phyloP scores from a whole-genome alignment of 2,113 vertebrate species.

The Bubo blakistoni region DNA sequence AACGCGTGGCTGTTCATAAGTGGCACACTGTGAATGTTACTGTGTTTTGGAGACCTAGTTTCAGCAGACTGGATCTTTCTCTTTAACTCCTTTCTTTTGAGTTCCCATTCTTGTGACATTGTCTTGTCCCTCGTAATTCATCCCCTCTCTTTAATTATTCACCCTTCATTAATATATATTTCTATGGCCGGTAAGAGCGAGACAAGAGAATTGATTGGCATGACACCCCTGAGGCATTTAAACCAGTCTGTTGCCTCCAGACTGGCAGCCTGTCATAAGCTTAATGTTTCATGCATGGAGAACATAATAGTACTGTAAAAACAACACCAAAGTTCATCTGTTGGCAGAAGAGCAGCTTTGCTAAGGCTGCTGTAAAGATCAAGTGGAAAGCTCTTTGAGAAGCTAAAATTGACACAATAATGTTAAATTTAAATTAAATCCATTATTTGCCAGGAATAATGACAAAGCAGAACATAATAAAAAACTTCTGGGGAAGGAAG shows the following conservation, averaged over 20 bases:
- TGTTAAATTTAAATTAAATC: background rate
- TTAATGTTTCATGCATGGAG: conserved; percentile 1
- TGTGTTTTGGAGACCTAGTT: background rate
- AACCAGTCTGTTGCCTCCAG: conserved; percentile 32
- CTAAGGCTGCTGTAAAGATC: background rate
- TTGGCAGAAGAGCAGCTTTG: background rate
- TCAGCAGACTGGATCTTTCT: background rate
- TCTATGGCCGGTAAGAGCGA: background rate
- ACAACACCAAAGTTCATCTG: background rate
- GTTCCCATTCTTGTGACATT: background rate
- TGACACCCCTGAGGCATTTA: conserved; percentile 1
- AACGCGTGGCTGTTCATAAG: rapidly evolving
- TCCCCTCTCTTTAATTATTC: background rate
- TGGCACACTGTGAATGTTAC: background rate
- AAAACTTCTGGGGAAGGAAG: background rate
- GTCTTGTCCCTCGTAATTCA: background rate
- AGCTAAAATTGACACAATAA: background rate
- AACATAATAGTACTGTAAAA: background rate
- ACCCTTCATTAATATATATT: conserved; percentile 1
- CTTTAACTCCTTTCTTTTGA: background rate
- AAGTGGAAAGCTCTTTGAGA: background rate
- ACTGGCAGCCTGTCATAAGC: conserved; percentile 16
- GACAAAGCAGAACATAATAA: background rate
- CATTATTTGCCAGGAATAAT: background rate
- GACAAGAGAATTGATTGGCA: background rate